Conservation (phyloP, 2,113 vertebrate species). For the Scytalopus superciliaris region DNA sequence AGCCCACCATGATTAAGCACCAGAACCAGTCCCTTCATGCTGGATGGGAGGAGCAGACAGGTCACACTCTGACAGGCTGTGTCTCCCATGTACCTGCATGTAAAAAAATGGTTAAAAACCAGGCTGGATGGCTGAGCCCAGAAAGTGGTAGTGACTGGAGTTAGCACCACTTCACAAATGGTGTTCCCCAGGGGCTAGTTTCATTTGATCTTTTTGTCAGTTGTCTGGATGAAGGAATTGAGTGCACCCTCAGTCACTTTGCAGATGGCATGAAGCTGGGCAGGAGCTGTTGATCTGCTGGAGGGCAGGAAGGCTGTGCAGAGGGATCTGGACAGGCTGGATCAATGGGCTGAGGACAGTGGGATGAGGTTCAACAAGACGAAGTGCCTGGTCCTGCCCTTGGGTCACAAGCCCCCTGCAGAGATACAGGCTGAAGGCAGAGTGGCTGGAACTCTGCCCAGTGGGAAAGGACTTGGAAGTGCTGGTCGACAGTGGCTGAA, state of each 20-base stretch:
- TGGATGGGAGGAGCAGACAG: neutral
- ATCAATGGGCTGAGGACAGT: rapidly evolving
- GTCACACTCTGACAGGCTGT: neutral
- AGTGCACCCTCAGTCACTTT: neutral
- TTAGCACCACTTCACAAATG: neutral
- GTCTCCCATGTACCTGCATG: neutral
- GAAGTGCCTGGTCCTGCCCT: rapidly evolving
- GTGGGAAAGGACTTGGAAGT: neutral
- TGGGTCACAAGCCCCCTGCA: neutral
- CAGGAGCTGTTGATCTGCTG: neutral
- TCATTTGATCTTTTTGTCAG: neutral
- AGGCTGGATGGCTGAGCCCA: neutral
- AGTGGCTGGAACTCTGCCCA: neutral
- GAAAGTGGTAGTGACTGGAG: neutral
- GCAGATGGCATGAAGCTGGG: neutral
- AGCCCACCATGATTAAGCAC: neutral
- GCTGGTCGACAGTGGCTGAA: neutral
- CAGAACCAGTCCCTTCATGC: neutral
- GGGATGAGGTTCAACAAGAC: neutral
- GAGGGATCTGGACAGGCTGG: neutral
- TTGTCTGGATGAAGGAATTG: rapidly evolving
- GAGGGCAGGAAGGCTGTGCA: neutral
- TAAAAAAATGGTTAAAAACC: neutral
- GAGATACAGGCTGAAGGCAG: neutral
- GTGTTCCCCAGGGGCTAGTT: neutral